These are phyloP conservation scores for Enteromius radiatus DNA, from an alignment of 2,797 vertebrate species.

Conservation along the genomic window DNA sequence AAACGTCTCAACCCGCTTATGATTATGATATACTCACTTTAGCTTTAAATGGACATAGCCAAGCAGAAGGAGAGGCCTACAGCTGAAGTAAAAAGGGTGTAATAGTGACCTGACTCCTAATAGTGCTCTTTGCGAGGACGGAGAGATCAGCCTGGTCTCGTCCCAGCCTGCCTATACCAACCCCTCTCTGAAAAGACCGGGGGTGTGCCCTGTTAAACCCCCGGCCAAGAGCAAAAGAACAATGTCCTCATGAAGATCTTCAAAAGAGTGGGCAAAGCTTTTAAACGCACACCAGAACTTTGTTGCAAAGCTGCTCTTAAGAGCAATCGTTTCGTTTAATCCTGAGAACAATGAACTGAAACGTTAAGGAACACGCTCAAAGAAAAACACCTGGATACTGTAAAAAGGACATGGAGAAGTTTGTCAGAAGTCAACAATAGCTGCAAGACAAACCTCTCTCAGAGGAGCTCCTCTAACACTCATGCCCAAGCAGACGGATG, in stretches of 20 bases:
- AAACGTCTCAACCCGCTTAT: background rate
- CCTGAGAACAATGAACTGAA: slow-evolving; percentile 18
- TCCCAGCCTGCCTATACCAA: slow-evolving; percentile 39
- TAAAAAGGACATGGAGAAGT: background rate
- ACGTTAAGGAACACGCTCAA: background rate
- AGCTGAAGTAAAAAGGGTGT: slow-evolving; percentile 21
- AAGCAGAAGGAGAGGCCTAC: slow-evolving; percentile 5
- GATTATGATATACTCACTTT: background rate
- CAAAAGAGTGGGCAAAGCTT: slow-evolving; percentile 1
- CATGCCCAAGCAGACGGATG: background rate
- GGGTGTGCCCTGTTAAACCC: slow-evolving; percentile 4
- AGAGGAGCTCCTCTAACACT: slow-evolving; percentile 9
- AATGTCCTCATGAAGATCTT: slow-evolving; percentile 9
- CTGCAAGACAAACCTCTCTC: background rate
- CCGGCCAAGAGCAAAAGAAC: slow-evolving; percentile 11
- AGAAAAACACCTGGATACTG: background rate
- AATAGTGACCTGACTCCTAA: slow-evolving; percentile 29
- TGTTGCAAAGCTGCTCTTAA: background rate
- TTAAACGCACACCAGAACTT: slow-evolving; percentile 1
- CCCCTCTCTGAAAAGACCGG: slow-evolving; percentile 17
- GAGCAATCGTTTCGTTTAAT: background rate
- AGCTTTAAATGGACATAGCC: background rate
- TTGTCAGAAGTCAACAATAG: background rate
- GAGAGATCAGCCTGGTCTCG: slow-evolving; percentile 33
- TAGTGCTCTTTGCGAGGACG: slow-evolving; percentile 31